Base-by-base conservation (phyloP, 2,113 vertebrate genomes). In the Suricata suricatta region DNA sequence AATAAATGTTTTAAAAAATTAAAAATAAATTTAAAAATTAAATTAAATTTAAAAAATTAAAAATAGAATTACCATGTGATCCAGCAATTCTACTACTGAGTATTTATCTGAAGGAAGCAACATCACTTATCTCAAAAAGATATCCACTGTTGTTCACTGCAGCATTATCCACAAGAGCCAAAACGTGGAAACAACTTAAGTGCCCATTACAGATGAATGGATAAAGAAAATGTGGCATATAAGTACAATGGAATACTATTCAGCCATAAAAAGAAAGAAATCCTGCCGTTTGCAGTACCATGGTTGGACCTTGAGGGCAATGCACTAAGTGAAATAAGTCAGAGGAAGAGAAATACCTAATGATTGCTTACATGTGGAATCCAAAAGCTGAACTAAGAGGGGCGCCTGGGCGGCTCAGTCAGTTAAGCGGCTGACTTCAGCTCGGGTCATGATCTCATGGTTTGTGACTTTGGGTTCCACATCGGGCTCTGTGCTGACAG, bases 81-180 rank as follows among this genome's bases (percentile, higher is more conserved):
- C 68, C 68, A 90, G 68, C 9, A 76, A 29, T 29, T 38, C 54
- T 14, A 47, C 14, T 68, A 77, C 16, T 35, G 31, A 63, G 38
- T n/a, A 79, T 33, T 68, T 77, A 77, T 47, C 71, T 8, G 21
- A 90, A 90, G 47, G 57, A 90, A 84, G 66, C 21, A 90, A 90
- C 71, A 68, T 33, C 35, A 85, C 44, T 57, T 47, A 85, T 69
- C 47, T 57, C 6, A 19, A 85, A 85, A 74, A 83, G 33, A 47
- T 60, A 60, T 7, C 35, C 74, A 69, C 6, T 41, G 41, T 41
- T 41, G 47, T 16, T 90, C 71, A 38, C 4, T 57, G 57, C 21
- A 57, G 21, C 14, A 44, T 84, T 57, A 57, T 21, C 57, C 72
- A 68, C 23, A 90, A 31, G 15, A 47, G 5, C 23, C 35, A 90